Evolutionary conservation across 92 coral and sea anemone species (phyloP), one percentile per base, ranked within the genome.

Genomic region (Phenganax marumi): DNA sequence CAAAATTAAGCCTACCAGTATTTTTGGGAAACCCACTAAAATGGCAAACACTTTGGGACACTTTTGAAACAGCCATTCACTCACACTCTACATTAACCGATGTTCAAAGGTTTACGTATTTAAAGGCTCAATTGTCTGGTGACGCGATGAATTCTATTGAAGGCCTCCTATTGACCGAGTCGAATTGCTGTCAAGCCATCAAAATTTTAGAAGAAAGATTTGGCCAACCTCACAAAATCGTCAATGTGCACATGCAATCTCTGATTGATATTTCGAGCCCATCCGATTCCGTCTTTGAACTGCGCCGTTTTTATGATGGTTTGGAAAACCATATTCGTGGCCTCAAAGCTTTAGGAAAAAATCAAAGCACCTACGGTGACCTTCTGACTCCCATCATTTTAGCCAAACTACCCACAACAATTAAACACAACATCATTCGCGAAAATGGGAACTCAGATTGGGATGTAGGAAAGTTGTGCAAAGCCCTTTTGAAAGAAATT

Each of bases 41-140:
- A 12, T 86, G 89, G 89, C 49, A 21, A 21, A 63, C 89, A 12
- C 82, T n/a, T n/a, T n/a, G n/a, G n/a, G n/a, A n/a, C n/a, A n/a
- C n/a, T n/a, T n/a, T n/a, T n/a, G n/a, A n/a, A 5, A 86, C 81
- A 14, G 87, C 83, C 0, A 83, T 86, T 10, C 64, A 82, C 70
- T 72, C 24, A 10, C 73, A 86, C 50, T 26, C 83, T 2, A 17
- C 65, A 13, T 25, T 86, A 12, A 74, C 55, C 21, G 86, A 68
- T n/a, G 55, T 86, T 4, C 75, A 86, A 50, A 62, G 66, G 49
- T 86, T 86, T 33, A 86, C 47, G n/a, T n/a, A n/a, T n/a, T n/a
- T n/a, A n/a, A n/a, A n/a, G n/a, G n/a, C n/a, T n/a, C n/a, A n/a
- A n/a, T 77, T 86, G 6, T 9, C 55, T 25, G 89, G 87, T 64